phyloP scores from a whole-genome alignment of 2,888 invertebrate species.

The Bedellia somnulentella region DNA sequence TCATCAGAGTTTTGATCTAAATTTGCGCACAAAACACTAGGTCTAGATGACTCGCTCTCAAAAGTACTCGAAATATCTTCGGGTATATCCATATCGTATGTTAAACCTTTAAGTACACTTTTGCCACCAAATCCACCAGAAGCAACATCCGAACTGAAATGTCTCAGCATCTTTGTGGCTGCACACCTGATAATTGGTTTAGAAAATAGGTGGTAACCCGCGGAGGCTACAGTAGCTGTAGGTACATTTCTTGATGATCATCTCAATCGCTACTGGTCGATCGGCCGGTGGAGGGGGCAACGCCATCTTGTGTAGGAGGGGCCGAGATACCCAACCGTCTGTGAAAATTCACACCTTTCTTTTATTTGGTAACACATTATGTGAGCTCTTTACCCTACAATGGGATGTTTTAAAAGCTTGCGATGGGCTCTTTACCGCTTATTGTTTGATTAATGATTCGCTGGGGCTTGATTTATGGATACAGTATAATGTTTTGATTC shows the following conservation, averaged over 20 bases:
- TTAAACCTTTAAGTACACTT: not conserved
- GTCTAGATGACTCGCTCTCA: slow-evolving; percentile 22
- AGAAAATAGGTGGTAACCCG: slow-evolving; percentile 52
- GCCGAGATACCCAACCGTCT: slow-evolving; percentile 30
- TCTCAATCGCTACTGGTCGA: slow-evolving; percentile 43
- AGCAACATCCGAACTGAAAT: not conserved
- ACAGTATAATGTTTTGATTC: not conserved
- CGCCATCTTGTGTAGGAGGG: slow-evolving; percentile 56
- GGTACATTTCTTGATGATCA: slow-evolving; percentile 35
- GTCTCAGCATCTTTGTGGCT: slow-evolving; percentile 8
- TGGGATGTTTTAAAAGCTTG: slow-evolving; percentile 52
- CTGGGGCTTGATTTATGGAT: slow-evolving; percentile 40
- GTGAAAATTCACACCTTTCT: slow-evolving; percentile 62
- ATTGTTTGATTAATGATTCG: slow-evolving; percentile 51
- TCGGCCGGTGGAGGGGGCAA: slow-evolving; percentile 31
- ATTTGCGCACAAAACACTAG: slow-evolving; percentile 15
- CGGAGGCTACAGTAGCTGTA: slow-evolving; percentile 29
- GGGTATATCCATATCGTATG: slow-evolving; percentile 24
- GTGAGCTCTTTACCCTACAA: slow-evolving; percentile 53
- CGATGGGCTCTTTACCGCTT: slow-evolving; percentile 47
- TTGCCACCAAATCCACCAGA: not conserved
- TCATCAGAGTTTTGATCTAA: slow-evolving; percentile 33
- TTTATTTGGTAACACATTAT: slow-evolving; percentile 59
- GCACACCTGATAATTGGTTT: slow-evolving; percentile 48
- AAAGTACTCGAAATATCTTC: slow-evolving; percentile 50